Evolutionary conservation across 2,797 vertebrate species (phyloP).

Genomic region (Rhodeus uyekii): DNA sequence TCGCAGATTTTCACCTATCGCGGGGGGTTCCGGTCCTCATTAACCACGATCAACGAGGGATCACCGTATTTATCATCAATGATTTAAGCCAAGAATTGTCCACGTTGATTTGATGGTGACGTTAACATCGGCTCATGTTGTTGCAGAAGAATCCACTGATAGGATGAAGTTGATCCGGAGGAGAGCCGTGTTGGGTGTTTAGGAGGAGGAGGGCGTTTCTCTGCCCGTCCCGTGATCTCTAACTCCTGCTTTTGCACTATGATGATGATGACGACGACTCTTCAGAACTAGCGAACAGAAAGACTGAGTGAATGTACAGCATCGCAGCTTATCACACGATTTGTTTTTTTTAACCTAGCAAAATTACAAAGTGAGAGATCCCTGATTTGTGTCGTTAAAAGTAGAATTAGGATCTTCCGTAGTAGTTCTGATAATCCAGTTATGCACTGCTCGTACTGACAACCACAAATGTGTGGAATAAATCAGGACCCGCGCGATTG

Average conservation of each 20-base stretch:
- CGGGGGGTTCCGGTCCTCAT: too few relatives aligned
- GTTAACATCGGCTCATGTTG: neutral
- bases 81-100: too few relatives aligned
- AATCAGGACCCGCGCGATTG: neutral
- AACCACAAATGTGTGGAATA: too few relatives aligned
- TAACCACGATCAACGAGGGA: too few relatives aligned
- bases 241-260: conserved; percentile 80
- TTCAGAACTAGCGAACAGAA: conserved; percentile 46
- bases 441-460: too few relatives aligned
- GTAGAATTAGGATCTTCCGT: conserved; percentile 42
- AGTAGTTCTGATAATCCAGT: neutral
- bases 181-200: conserved; percentile 44
- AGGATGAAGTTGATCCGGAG: conserved; percentile 13
- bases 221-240: conserved; percentile 61
- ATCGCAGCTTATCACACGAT: conserved; percentile 54
- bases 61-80: too few relatives aligned
- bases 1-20: too few relatives aligned
- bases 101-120: neutral
- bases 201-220: conserved; percentile 52
- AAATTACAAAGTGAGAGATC: conserved; percentile 5
- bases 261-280: conserved; percentile 65
- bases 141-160: conserved; percentile 87
- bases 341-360: conserved; percentile 33
- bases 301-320: conserved; percentile 65
- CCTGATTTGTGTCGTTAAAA: neutral